Conservation (phyloP, 2,888 invertebrate genomes). For the Geotrupes spiniger region DNA sequence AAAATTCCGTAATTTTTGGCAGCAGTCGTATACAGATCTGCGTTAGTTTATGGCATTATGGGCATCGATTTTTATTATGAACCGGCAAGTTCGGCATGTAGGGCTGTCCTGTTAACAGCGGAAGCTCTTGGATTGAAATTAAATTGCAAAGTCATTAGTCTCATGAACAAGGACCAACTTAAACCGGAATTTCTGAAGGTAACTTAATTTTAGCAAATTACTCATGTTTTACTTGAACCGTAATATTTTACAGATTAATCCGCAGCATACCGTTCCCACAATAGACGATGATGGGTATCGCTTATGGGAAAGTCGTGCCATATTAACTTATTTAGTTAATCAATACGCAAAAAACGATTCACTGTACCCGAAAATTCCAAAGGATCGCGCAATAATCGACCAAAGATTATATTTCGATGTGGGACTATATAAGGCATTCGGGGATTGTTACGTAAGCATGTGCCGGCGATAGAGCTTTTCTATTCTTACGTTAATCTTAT, state of each 20-base stretch:
- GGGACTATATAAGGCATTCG: slow-evolving; percentile 68
- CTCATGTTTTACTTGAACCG: too few relatives aligned
- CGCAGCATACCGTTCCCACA: slow-evolving; percentile 82
- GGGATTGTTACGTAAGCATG: slow-evolving; percentile 68
- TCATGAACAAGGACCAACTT: slow-evolving; percentile 63
- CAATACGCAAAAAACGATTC: slow-evolving; percentile 76
- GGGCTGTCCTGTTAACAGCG: slow-evolving; percentile 60
- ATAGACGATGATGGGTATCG: slow-evolving; percentile 81
- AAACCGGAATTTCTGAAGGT: slow-evolving; percentile 70
- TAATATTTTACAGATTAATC: slow-evolving; percentile 63
- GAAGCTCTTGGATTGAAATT: slow-evolving; percentile 64
- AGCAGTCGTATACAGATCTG: too few relatives aligned
- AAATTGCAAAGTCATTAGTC: slow-evolving; percentile 59
- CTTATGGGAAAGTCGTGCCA: slow-evolving; percentile 83
- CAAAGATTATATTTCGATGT: slow-evolving; percentile 78
- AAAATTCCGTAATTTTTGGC: too few relatives aligned
- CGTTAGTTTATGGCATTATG: too few relatives aligned
- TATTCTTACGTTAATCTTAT: background rate
- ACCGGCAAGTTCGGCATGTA: slow-evolving; percentile 63
- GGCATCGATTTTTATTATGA: slow-evolving; percentile 63
- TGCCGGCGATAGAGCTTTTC: too few relatives aligned
- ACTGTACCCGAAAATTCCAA: slow-evolving; percentile 75
- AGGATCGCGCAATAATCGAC: slow-evolving; percentile 73
- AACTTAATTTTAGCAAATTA: slow-evolving; percentile 25
- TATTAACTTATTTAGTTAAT: slow-evolving; percentile 74